Conservation (phyloP, 2,113 vertebrate species). For the Corythornis cristatus region DNA sequence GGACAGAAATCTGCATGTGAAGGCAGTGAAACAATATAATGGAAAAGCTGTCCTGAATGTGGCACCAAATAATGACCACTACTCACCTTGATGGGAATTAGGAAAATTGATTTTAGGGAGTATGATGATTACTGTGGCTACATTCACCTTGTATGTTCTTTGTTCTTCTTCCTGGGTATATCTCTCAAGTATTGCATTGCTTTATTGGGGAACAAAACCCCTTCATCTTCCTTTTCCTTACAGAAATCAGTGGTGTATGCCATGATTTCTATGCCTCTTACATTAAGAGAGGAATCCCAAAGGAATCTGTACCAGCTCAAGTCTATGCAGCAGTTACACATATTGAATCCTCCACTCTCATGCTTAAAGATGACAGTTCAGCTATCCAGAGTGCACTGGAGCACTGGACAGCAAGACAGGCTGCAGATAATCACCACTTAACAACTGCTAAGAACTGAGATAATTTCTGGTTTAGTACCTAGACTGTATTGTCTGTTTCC, state of each 20-base stretch:
- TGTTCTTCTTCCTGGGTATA: neutral
- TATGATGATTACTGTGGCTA: neutral
- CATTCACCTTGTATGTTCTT: neutral
- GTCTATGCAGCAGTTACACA: neutral
- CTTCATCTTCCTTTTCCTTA: neutral
- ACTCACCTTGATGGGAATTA: neutral
- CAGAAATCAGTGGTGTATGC: neutral
- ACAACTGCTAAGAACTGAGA: neutral
- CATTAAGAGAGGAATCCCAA: neutral
- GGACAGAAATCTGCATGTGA: neutral
- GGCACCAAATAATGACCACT: neutral
- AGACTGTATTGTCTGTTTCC: neutral
- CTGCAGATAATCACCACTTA: neutral
- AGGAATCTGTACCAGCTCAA: neutral
- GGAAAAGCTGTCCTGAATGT: neutral
- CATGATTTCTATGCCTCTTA: fast-evolving
- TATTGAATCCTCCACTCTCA: neutral
- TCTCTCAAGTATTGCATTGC: neutral
- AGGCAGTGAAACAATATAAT: neutral
- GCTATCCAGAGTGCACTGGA: neutral
- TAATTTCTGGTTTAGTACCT: neutral
- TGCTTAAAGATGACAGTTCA: neutral
- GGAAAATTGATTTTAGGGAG: neutral
- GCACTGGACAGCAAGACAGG: neutral
- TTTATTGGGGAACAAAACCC: neutral